A percentile compares a stretch with the other conserved stretches of the same genome.
Conservation (phyloP, 1,140 invertebrate species). For the Macrosteles quadrilineatus region DNA sequence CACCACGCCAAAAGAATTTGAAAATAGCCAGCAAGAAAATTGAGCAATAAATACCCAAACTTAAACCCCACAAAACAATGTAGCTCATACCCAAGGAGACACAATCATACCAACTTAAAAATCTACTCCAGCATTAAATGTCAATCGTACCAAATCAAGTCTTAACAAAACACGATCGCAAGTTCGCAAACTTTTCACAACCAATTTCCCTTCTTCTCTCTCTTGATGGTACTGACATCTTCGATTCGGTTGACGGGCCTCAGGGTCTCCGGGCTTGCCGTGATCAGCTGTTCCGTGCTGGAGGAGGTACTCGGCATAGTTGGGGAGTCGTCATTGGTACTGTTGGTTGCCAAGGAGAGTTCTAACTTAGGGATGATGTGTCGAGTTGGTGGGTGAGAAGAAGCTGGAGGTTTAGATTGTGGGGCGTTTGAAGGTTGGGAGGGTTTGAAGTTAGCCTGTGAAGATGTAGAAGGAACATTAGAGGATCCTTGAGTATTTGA, state of each 20-base stretch:
- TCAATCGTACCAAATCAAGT: no score
- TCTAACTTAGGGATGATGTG: slow-evolving; percentile 16
- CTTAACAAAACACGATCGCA: not conserved
- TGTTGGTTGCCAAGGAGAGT: slow-evolving; percentile 23
- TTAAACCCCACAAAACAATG: no score
- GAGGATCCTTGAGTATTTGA: not conserved
- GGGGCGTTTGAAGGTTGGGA: not conserved
- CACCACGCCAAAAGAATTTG: no score
- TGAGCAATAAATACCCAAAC: no score
- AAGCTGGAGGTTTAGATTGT: not conserved
- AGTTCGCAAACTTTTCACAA: slow-evolving; percentile 50
- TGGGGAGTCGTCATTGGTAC: slow-evolving; percentile 14
- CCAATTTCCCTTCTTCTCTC: slow-evolving; percentile 56
- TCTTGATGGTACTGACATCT: slow-evolving; percentile 55
- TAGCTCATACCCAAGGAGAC: no score
- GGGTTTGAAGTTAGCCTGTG: not conserved
- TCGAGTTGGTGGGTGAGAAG: not conserved
- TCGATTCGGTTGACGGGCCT: slow-evolving; percentile 50
- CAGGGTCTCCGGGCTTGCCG: slow-evolving; percentile 44
- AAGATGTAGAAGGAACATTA: not conserved
- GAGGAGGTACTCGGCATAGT: slow-evolving; percentile 43
- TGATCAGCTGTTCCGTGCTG: slow-evolving; percentile 55
- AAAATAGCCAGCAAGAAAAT: no score
- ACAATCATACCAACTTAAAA: no score
- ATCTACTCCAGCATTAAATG: no score